Conservation (phyloP, 2,113 vertebrate species). For the Sprattus sprattus region DNA sequence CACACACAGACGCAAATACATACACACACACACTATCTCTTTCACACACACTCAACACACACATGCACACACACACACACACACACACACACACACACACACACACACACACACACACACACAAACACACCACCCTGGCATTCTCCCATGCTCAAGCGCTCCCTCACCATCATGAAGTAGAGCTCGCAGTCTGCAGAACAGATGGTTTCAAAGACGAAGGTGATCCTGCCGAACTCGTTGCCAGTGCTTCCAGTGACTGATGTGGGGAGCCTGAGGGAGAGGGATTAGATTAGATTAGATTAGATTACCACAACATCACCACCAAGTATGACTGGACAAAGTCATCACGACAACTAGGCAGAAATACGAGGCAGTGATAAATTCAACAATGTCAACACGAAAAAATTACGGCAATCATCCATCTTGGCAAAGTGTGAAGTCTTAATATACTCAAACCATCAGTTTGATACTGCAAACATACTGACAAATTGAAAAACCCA, state of each 20-base stretch:
- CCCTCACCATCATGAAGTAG: slow-evolving; percentile 97
- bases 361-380: background rate
- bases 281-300: background rate
- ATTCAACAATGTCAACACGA: background rate
- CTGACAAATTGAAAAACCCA: background rate
- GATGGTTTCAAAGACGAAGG: slow-evolving; percentile 91
- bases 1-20: background rate
- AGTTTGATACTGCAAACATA: background rate
- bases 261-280: slow-evolving; percentile 78
- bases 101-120: background rate
- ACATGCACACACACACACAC: background rate
- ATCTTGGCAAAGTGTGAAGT: background rate
- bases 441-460: background rate
- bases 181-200: slow-evolving; percentile 89
- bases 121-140: background rate
- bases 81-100: background rate
- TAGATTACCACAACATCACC: background rate
- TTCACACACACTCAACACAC: background rate
- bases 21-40: slow-evolving; percentile 9
- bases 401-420: background rate
- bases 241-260: slow-evolving; percentile 81
- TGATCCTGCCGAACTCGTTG: slow-evolving; percentile 86
- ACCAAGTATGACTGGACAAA: background rate
- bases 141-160: background rate
- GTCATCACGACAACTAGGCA: background rate